Conservation (phyloP, 2,113 vertebrate genomes). For the Ondatra zibethicus region DNA sequence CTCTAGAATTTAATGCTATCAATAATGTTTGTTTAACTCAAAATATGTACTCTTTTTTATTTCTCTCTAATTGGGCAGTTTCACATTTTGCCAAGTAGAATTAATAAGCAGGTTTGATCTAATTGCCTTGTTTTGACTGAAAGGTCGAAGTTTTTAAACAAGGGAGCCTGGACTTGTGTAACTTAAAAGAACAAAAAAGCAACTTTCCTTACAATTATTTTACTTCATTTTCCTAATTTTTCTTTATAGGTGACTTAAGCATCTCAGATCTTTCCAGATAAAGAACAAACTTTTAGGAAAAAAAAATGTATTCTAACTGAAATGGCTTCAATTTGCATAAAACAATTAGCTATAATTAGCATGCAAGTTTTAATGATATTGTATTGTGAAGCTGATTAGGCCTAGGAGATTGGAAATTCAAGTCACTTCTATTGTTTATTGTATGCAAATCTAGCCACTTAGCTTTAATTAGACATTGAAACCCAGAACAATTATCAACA, state of each 20-base stretch:
- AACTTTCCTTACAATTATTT: conserved; percentile 3
- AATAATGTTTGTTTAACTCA: conserved; percentile 84
- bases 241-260: conserved; percentile 69
- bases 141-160: conserved; percentile 69
- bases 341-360: conserved; percentile 89
- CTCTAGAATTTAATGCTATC: conserved; percentile 82
- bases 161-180: conserved; percentile 64
- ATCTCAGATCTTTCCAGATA: conserved; percentile 76
- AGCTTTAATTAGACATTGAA: conserved; percentile 88
- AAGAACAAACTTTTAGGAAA: conserved; percentile 68
- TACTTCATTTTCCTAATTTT: conserved; percentile 59
- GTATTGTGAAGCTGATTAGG: conserved; percentile 86
- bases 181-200: background rate
- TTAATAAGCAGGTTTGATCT: conserved; percentile 82
- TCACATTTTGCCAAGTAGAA: conserved; percentile 79
- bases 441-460: conserved; percentile 88
- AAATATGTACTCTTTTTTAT: conserved; percentile 85
- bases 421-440: conserved; percentile 86
- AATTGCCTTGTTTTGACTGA: conserved; percentile 82
- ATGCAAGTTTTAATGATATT: conserved; percentile 86
- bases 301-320: conserved; percentile 80
- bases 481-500: conserved; percentile 86
- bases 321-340: conserved; percentile 83
- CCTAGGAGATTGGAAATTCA: conserved; percentile 80
- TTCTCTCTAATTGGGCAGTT: conserved; percentile 87